Evolutionary conservation across 2,113 vertebrate genomes (phyloP).

Genomic region (Platichthys stellatus): DNA sequence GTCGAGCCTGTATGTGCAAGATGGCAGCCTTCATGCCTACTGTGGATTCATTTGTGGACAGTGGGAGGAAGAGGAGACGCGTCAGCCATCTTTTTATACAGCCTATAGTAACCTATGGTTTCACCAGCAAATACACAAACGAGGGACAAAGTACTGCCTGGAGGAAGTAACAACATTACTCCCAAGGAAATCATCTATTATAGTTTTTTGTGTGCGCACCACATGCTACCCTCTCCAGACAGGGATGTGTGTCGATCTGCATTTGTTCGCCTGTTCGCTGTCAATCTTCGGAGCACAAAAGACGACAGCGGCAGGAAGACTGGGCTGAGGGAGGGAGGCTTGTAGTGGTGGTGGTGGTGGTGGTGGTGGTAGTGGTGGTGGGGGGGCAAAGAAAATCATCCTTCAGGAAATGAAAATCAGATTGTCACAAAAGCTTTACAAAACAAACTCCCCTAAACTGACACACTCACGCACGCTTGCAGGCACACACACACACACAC

Average conservation of each 20-base stretch:
- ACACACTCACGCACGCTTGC: slow-evolving; percentile 27
- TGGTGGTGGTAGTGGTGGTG: not conserved
- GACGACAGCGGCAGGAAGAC: slow-evolving; percentile 29
- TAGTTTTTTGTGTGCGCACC: not conserved
- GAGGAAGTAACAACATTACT: not conserved
- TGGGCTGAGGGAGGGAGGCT: not conserved
- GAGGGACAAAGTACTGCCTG: not conserved
- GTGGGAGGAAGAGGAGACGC: no score
- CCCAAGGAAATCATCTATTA: not conserved
- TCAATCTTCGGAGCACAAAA: slow-evolving; percentile 41
- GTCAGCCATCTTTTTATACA: no score
- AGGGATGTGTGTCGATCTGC: slow-evolving; percentile 18
- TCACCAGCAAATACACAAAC: no score
- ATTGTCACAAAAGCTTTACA: slow-evolving; percentile 62
- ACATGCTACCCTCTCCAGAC: slow-evolving; percentile 24
- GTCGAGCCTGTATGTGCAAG: no score
- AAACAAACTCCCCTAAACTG: slow-evolving; percentile 55
- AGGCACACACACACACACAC: not conserved
- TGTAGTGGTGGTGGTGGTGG: not conserved
- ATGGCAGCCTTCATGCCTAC: no score
- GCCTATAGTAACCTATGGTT: no score
- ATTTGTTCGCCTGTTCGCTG: slow-evolving; percentile 16
- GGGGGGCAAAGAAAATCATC: slow-evolving; percentile 49
- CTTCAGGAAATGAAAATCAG: slow-evolving; percentile 72
- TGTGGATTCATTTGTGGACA: no score